These are phyloP conservation scores for Scaptomyza caliginosa DNA, from an alignment of 2,888 invertebrate species.

Conservation along the genomic window DNA sequence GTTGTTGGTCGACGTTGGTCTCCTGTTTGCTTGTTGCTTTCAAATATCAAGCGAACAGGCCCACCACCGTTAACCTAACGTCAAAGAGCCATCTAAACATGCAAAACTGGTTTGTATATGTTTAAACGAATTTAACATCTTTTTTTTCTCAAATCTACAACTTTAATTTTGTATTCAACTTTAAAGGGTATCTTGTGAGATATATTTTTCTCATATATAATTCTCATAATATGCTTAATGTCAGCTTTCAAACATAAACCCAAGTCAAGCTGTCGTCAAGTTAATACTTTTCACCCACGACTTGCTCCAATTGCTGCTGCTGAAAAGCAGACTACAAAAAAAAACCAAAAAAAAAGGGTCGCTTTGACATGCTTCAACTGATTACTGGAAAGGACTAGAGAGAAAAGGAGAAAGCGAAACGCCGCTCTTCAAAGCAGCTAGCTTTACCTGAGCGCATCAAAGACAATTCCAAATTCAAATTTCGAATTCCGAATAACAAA, in stretches of 20 bases:
- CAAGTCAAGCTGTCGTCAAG: not conserved
- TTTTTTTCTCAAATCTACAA: too few species aligned
- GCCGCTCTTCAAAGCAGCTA: constrained; percentile 9
- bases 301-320: not conserved
- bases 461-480: constrained; percentile 26
- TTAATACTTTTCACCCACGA: not conserved
- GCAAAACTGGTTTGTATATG: too few species aligned
- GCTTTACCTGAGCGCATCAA: constrained; percentile 29
- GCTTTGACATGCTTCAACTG: constrained; percentile 7
- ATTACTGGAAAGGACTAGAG: not conserved
- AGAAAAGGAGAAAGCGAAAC: not conserved
- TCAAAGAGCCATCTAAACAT: constrained; percentile 36
- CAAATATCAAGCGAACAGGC: constrained; percentile 18
- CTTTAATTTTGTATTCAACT: not conserved
- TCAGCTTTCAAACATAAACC: not conserved
- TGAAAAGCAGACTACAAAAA: not conserved
- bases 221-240: not conserved
- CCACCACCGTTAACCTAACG: constrained; percentile 8
- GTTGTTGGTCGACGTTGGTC: constrained; percentile 14
- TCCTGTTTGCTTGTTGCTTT: constrained; percentile 45
- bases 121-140: too few species aligned
- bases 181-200: not conserved
- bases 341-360: not conserved
- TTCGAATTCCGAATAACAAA: not conserved
- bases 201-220: too few species aligned